Evolutionary conservation across 2,113 vertebrate species (phyloP).

Genomic region (Pteruthius melanotis): DNA sequence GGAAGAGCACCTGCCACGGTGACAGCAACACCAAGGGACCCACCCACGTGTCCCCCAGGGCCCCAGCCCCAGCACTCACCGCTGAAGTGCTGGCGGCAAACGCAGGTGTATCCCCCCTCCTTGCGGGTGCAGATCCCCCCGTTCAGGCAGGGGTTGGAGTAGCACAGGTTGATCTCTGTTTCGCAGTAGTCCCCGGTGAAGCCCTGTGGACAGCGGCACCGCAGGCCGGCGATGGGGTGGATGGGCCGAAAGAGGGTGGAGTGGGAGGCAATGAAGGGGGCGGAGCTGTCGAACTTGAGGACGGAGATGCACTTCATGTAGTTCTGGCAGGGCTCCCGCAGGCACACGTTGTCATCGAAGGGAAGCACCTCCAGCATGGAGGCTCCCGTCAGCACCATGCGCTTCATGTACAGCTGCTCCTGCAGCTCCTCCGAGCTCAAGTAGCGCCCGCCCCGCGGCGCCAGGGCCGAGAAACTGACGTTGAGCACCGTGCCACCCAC

Average conservation of each 20-base stretch:
- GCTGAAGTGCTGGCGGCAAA: constrained; percentile 89
- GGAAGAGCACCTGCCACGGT: background rate
- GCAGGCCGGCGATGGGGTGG: constrained; percentile 91
- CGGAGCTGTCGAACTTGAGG: constrained; percentile 94
- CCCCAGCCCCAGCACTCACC: constrained; percentile 71
- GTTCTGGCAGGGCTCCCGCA: constrained; percentile 97
- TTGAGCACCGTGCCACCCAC: constrained; percentile 87
- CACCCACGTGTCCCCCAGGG: rapidly evolving
- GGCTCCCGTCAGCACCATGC: constrained; percentile 85
- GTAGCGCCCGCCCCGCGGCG: constrained; percentile 83
- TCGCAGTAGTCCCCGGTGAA: constrained; percentile 98
- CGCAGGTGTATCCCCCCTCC: constrained; percentile 93
- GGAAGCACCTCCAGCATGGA: constrained; percentile 95
- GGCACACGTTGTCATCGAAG: constrained; percentile 96
- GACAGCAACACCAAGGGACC: background rate
- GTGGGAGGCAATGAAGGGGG: constrained; percentile 91
- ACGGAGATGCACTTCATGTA: constrained; percentile 99
- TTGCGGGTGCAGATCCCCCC: constrained; percentile 88
- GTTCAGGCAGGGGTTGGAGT: constrained; percentile 94
- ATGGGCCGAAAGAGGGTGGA: constrained; percentile 96
- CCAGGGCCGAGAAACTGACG: constrained; percentile 90
- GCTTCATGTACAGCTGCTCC: constrained; percentile 96
- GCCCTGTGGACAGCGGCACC: constrained; percentile 93
- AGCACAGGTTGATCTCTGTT: constrained; percentile 96
- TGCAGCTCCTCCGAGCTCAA: constrained; percentile 95